These are phyloP conservation scores for Corythornis madagascariensis DNA, from an alignment of 2,113 vertebrate genomes.

Conservation along the genomic window DNA sequence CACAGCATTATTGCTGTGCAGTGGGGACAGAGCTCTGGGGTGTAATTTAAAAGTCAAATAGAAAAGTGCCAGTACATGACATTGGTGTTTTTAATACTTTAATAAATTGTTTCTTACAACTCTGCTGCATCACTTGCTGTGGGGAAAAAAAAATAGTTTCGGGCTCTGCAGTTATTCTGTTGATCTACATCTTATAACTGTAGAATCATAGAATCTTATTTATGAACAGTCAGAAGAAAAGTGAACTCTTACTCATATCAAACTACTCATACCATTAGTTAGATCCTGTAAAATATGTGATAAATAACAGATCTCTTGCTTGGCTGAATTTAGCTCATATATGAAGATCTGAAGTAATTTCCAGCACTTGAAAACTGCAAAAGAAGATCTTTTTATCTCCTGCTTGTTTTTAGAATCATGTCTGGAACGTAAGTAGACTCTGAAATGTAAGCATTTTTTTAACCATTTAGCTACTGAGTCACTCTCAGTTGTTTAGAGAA, in stretches of 20 bases:
- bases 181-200: background rate
- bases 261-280: background rate
- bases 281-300: background rate
- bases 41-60: background rate
- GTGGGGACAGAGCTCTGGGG: background rate
- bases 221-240: background rate
- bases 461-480: background rate
- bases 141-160: background rate
- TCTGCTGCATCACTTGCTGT: background rate
- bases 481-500: background rate
- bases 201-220: background rate
- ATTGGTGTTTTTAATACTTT: background rate
- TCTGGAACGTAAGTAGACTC: background rate
- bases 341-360: background rate
- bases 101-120: background rate
- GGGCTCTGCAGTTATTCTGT: background rate
- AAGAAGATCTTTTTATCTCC: background rate
- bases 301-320: background rate
- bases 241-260: background rate
- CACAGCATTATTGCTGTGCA: background rate
- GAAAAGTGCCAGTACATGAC: background rate
- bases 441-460: background rate
- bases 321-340: background rate
- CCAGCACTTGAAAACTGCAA: background rate
- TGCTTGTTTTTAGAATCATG: background rate